Conservation (phyloP, 2,113 vertebrate species). For the Hucho hucho region DNA sequence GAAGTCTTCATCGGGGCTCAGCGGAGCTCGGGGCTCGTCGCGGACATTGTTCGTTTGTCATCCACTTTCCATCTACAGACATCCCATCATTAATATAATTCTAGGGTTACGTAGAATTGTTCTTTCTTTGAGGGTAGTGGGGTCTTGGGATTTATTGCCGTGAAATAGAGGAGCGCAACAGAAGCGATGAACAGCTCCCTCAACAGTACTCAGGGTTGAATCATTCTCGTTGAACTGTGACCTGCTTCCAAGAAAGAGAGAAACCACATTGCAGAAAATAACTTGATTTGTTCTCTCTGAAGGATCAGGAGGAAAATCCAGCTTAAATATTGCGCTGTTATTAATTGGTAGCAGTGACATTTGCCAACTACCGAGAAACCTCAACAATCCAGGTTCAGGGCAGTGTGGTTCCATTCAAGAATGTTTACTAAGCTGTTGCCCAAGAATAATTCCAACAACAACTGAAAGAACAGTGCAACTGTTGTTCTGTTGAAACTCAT, state of each 20-base stretch:
- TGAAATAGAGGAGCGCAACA: constrained; percentile 42
- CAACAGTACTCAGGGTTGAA: constrained; percentile 16
- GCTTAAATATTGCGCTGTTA: constrained; percentile 57
- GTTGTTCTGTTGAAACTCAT: constrained; percentile 65
- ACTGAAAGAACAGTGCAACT: constrained; percentile 65
- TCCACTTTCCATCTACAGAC: constrained; percentile 37
- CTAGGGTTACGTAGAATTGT: constrained; percentile 7
- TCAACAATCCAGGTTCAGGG: constrained; percentile 22
- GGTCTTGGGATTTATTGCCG: constrained; percentile 34
- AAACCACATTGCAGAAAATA: constrained; percentile 20
- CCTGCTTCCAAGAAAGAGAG: constrained; percentile 43
- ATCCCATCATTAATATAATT: constrained; percentile 48
- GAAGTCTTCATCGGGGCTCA: constrained; percentile 69
- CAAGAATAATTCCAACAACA: constrained; percentile 65
- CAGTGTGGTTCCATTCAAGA: constrained; percentile 62
- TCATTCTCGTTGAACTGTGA: constrained; percentile 42
- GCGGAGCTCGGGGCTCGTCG: constrained; percentile 47
- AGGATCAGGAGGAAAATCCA: constrained; percentile 41
- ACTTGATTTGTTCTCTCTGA: too few relatives aligned
- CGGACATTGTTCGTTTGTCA: constrained; percentile 48
- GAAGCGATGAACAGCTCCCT: constrained; percentile 32
- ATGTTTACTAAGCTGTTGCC: constrained; percentile 56
- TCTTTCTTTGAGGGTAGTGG: neutral
- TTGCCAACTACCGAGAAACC: constrained; percentile 37
- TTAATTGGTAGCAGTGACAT: constrained; percentile 50